Percentiles rank a stretch among this genome's conserved stretches.
phyloP scores from a whole-genome alignment of 2,888 invertebrate species.

The Lordiphosa andalusiaca region DNA sequence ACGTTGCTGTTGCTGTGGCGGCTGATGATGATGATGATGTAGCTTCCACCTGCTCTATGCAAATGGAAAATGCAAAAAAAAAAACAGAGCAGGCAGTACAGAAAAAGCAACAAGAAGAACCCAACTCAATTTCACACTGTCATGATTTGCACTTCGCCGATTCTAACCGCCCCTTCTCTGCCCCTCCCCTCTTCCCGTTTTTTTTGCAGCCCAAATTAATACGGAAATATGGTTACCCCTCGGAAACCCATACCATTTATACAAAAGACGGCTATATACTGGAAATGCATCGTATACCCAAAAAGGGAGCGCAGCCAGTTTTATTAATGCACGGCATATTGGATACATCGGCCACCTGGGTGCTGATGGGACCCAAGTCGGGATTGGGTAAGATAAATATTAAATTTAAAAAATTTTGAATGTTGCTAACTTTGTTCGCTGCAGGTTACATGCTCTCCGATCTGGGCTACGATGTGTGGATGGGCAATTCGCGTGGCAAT shows the following conservation, averaged over 20 bases:
- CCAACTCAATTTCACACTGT: slow-evolving; percentile 65
- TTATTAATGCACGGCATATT: slow-evolving; percentile 88
- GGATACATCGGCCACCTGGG: slow-evolving; percentile 87
- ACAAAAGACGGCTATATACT: slow-evolving; percentile 91
- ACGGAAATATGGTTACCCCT: slow-evolving; percentile 84
- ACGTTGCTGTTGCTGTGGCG: slow-evolving; percentile 4
- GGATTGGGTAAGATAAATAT: slow-evolving; percentile 82
- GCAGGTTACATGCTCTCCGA: slow-evolving; percentile 80
- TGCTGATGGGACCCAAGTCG: slow-evolving; percentile 86
- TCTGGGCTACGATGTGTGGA: slow-evolving; percentile 80
- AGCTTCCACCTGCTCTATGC: slow-evolving; percentile 47
- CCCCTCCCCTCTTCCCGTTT: not conserved
- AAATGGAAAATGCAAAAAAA: slow-evolving; percentile 42
- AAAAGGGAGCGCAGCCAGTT: slow-evolving; percentile 81
- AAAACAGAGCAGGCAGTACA: not conserved
- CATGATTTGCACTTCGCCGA: slow-evolving; percentile 51
- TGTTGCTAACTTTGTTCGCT: slow-evolving; percentile 1
- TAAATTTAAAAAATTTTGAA: not conserved
- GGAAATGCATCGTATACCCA: slow-evolving; percentile 87
- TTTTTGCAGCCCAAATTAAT: slow-evolving; percentile 82
- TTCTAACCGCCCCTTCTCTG: not conserved
- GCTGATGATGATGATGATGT: slow-evolving; percentile 9
- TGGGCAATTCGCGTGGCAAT: slow-evolving; percentile 80
- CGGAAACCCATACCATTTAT: slow-evolving; percentile 84
- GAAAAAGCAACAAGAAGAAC: slow-evolving; percentile 1